Percentiles rank a stretch among this genome's conserved stretches.
Evolutionary conservation across 1,140 invertebrate genomes (phyloP).

Genomic region (Goniozus legneri): DNA sequence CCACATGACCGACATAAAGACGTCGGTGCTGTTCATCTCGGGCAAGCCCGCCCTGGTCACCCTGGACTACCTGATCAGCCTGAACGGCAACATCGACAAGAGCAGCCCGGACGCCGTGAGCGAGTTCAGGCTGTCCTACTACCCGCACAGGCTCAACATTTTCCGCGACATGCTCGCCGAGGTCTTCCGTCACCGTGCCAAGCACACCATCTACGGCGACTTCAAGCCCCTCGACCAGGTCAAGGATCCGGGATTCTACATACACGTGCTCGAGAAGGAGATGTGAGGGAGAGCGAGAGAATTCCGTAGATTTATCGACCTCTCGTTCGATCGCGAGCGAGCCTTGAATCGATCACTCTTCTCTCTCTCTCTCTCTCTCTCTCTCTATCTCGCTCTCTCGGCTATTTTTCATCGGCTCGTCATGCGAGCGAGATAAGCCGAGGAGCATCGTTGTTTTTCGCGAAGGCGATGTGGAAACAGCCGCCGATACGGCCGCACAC

Average conservation of each 20-base stretch:
- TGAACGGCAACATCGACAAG: slow-evolving; percentile 44
- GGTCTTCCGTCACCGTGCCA: slow-evolving; percentile 64
- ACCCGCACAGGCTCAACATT: slow-evolving; percentile 70
- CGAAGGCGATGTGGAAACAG: no score
- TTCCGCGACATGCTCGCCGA: slow-evolving; percentile 71
- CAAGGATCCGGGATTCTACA: slow-evolving; percentile 74
- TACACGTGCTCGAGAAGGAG: slow-evolving; percentile 75
- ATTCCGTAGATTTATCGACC: no score
- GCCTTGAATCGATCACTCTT: slow-evolving; percentile 6
- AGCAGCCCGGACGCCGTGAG: slow-evolving; percentile 47
- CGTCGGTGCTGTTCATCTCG: slow-evolving; percentile 73
- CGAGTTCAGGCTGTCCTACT: slow-evolving; percentile 82
- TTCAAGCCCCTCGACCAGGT: slow-evolving; percentile 69
- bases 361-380: slow-evolving; percentile 4
- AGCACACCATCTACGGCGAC: slow-evolving; percentile 74
- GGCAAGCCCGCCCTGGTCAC: slow-evolving; percentile 72
- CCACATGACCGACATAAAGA: slow-evolving; percentile 76
- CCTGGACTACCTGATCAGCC: slow-evolving; percentile 73
- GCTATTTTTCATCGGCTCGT: no score
- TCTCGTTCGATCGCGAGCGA: background rate
- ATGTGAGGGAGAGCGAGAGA: background rate
- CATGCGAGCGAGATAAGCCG: no score
- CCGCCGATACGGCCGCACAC: no score
- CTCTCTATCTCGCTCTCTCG: no score
- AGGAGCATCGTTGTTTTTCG: no score